A percentile compares a stretch with the other conserved stretches of the same genome.
Evolutionary conservation across 1,140 invertebrate genomes (phyloP).

Genomic region (Papilio aristodemus): DNA sequence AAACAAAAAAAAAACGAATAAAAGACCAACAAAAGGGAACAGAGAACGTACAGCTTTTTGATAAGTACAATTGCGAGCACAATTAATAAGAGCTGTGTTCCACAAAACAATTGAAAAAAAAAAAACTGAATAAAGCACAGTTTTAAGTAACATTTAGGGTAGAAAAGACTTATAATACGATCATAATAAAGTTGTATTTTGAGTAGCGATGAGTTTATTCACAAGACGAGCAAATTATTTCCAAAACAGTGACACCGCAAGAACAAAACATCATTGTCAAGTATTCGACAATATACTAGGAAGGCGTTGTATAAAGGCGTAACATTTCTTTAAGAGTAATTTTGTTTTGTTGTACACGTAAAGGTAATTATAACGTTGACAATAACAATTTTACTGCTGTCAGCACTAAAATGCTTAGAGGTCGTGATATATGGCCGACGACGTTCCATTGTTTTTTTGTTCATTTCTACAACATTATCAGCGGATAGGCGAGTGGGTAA

Average conservation of each 20-base stretch:
- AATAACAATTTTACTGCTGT: constrained; percentile 31
- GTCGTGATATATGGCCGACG: constrained; percentile 26
- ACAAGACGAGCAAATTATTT: constrained; percentile 46
- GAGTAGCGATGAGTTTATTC: constrained; percentile 37
- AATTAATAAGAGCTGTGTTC: constrained; percentile 31
- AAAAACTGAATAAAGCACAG: constrained; percentile 9
- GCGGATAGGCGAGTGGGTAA: constrained; percentile 3
- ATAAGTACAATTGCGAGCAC: constrained; percentile 34
- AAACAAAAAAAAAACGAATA: background rate
- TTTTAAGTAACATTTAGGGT: constrained; percentile 9
- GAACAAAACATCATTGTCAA: constrained; percentile 50
- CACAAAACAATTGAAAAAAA: constrained; percentile 32
- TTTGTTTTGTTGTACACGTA: constrained; percentile 3
- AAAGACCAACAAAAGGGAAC: constrained; percentile 24
- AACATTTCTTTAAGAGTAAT: constrained; percentile 38
- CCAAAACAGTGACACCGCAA: constrained; percentile 57
- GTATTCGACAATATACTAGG: constrained; percentile 46
- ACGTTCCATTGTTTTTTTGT: constrained; percentile 25
- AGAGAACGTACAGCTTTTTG: constrained; percentile 24
- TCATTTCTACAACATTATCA: background rate
- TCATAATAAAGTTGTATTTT: constrained; percentile 28
- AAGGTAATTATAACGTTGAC: constrained; percentile 30
- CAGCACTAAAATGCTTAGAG: constrained; percentile 29
- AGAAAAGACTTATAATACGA: constrained; percentile 27
- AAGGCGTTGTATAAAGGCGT: constrained; percentile 43